A percentile compares a stretch with the other conserved stretches of the same genome.
phyloP scores from a whole-genome alignment of 2,113 vertebrate genomes.

The Forbesichthys agassizii region DNA sequence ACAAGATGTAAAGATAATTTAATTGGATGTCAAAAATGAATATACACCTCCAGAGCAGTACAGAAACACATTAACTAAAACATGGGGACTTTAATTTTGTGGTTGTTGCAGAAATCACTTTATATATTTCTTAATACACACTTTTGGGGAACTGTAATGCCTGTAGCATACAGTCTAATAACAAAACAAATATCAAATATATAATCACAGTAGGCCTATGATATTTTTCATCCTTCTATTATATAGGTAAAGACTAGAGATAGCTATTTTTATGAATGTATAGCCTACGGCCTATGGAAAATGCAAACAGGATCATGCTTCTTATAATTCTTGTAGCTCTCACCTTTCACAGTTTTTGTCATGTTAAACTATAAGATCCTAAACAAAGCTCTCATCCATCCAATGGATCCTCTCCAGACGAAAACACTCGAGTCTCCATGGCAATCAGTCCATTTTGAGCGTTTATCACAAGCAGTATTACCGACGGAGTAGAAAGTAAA shows the following conservation, averaged over 20 bases:
- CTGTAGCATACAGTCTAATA: neutral
- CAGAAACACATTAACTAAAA: no score
- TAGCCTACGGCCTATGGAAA: no score
- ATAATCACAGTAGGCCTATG: neutral
- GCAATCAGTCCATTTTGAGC: constrained; percentile 10
- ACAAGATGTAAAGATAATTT: no score
- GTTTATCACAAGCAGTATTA: neutral
- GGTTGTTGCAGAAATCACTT: no score
- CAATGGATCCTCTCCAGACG: constrained; percentile 25
- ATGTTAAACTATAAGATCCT: constrained; percentile 35
- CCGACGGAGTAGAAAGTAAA: no score
- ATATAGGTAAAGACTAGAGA: no score
- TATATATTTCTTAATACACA: no score
- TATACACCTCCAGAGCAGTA: no score
- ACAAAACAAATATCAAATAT: neutral
- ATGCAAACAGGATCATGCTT: no score
- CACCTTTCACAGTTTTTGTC: constrained; percentile 16
- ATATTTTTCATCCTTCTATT: neutral
- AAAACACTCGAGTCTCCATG: constrained; percentile 55
- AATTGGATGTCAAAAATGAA: no score
- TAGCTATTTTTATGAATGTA: no score
- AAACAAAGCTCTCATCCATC: neutral
- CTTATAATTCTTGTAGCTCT: neutral
- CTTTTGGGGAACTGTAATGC: neutral
- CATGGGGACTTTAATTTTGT: no score